Evolutionary conservation across 2,797 vertebrate genomes (phyloP).

Genomic region (Enteromius thamalakanensis): DNA sequence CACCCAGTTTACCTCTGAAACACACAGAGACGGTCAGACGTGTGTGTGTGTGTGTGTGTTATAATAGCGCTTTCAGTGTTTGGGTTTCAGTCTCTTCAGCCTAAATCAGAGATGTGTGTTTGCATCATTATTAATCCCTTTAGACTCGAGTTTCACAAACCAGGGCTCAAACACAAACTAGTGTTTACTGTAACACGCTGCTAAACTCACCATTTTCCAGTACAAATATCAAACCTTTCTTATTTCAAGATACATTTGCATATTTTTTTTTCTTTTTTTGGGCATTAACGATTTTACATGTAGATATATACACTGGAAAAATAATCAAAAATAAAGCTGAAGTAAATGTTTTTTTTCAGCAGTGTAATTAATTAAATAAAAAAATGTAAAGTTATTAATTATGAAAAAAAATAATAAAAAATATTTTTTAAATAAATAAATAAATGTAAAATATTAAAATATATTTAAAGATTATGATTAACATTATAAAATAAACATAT

Average conservation of each 20-base stretch:
- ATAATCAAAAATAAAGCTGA: too few relatives aligned
- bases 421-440: background rate
- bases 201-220: background rate
- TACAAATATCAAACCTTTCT: background rate
- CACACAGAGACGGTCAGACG: background rate
- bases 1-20: constrained; percentile 85
- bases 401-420: too few relatives aligned
- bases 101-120: background rate
- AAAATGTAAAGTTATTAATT: too few relatives aligned
- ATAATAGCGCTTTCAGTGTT: background rate
- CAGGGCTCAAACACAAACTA: too few relatives aligned
- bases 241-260: background rate
- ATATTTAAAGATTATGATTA: background rate
- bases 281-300: too few relatives aligned
- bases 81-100: background rate
- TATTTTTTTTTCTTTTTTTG: background rate
- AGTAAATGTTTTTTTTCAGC: too few relatives aligned
- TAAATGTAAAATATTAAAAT: background rate
- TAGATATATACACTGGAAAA: too few relatives aligned
- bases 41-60: background rate
- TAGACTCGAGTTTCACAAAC: background rate
- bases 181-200: too few relatives aligned
- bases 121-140: background rate
- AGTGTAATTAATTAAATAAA: too few relatives aligned
- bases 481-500: background rate